phyloP scores from a whole-genome alignment of 2,113 vertebrate genomes.

The Misgurnus mizolepis region DNA sequence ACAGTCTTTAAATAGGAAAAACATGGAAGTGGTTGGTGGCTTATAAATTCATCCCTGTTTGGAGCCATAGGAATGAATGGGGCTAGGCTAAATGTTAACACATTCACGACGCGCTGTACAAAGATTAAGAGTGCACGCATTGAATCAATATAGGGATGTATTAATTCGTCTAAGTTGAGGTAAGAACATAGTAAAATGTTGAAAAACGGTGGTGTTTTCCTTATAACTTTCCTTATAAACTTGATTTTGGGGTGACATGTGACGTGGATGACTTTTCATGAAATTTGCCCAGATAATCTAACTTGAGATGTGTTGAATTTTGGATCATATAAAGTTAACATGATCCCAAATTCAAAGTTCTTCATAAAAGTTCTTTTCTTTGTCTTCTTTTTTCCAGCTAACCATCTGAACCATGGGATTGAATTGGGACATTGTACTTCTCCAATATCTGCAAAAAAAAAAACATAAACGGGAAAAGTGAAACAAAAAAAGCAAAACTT shows the following conservation, averaged over 20 bases:
- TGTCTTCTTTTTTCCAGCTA: slow-evolving; percentile 85
- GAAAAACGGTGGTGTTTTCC: too few relatives aligned
- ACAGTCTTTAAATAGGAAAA: too few relatives aligned
- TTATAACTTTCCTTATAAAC: too few relatives aligned
- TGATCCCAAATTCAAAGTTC: neutral
- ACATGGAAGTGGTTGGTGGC: too few relatives aligned
- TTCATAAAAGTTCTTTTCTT: slow-evolving; percentile 60
- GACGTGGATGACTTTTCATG: neutral
- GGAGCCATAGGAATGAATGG: too few relatives aligned
- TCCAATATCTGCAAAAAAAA: slow-evolving; percentile 63
- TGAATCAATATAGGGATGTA: too few relatives aligned
- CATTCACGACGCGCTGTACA: too few relatives aligned
- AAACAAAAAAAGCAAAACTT: slow-evolving; percentile 63
- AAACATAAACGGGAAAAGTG: slow-evolving; percentile 58
- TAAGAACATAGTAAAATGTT: too few relatives aligned
- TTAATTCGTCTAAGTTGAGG: too few relatives aligned
- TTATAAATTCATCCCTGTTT: too few relatives aligned
- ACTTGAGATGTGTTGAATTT: neutral
- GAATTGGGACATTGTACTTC: slow-evolving; percentile 72
- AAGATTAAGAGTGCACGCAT: too few relatives aligned
- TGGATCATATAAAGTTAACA: neutral
- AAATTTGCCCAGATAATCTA: slow-evolving; percentile 1
- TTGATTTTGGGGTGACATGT: neutral
- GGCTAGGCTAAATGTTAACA: too few relatives aligned
- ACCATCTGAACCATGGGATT: slow-evolving; percentile 80